Evolutionary conservation across 2,797 vertebrate species (phyloP).

Genomic region (Fringilla coelebs): DNA sequence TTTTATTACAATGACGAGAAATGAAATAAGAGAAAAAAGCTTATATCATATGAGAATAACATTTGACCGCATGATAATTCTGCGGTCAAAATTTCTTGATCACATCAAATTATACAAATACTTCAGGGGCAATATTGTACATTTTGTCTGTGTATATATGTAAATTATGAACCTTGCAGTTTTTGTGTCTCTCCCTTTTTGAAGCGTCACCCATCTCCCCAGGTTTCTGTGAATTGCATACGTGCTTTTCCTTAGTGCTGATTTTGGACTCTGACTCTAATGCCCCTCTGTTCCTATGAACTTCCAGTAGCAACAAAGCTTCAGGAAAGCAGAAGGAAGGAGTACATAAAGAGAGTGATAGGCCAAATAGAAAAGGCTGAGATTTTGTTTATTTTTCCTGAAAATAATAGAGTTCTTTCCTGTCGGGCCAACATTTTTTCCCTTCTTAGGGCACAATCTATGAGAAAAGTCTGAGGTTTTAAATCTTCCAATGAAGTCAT

Average conservation of each 20-base stretch:
- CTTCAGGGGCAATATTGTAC: not conserved
- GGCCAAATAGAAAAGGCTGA: not conserved
- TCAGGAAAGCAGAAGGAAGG: not conserved
- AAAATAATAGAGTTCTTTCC: not conserved
- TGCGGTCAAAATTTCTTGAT: not conserved
- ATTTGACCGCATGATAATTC: not conserved
- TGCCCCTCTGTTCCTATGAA: not conserved
- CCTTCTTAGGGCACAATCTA: not conserved
- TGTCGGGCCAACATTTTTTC: not conserved
- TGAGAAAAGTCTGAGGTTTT: not conserved
- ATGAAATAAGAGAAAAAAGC: not conserved
- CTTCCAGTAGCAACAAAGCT: not conserved
- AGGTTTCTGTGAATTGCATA: not conserved
- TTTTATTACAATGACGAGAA: not conserved
- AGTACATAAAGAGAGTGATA: not conserved
- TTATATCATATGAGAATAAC: not conserved
- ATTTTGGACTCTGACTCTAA: not conserved
- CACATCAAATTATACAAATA: not conserved
- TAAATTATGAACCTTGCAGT: not conserved
- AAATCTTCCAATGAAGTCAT: constrained; percentile 4
- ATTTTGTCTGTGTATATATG: not conserved
- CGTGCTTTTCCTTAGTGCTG: not conserved
- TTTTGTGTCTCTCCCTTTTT: not conserved
- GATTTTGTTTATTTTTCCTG: not conserved
- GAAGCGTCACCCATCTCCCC: not conserved